Evolutionary conservation across 2,888 invertebrate genomes (phyloP), one percentile per base, ranked within the genome.

Genomic region (Scaptomyza polygonia): DNA sequence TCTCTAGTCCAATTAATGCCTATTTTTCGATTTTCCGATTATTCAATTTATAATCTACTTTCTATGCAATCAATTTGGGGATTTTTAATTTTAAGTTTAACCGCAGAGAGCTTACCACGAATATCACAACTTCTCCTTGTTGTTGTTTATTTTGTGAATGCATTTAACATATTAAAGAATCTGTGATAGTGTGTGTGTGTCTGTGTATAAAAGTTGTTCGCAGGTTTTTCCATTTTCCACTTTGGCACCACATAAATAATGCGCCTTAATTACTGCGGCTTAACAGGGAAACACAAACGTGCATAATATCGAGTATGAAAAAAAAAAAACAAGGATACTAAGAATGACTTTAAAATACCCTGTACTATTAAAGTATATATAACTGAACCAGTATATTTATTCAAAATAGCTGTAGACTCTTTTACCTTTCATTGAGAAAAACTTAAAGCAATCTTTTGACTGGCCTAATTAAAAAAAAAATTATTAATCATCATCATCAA

Each of bases 221-320:
- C 67, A 74, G 71, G 29, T 70, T 70, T 61, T 77, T 55, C 39
- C 51, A 56, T 58, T 80, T 56, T 54, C 32, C 65, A 63, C 47
- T 59, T 54, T 53, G 51, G 48, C 71, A 53, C 36, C 59, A 47
- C 58, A 71, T 69, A 66, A 77, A 72, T 86, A 81, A 85, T 81
- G 71, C 61, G 66, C 64, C 67, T 87, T 85, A 85, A 87, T 83
- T 87, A 85, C 82, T 87, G 82, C 77, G 76, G 80, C 73, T 67
- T 69, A 39, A 40, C 63, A 21, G 52, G 29, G 29, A 14, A 16
- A 39, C 8, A 47, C 56, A 61, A 40, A 54, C 51, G 43, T 45
- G 32, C 12, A 71, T 56, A 55, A 52, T 55, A 64, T 39, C 7
- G 36, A 34, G 21, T 18, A 12, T 12, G 9, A 1, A 39, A 27